Evolutionary conservation across 2,888 invertebrate species (phyloP), one percentile per base, ranked within the genome.

Genomic region (Lithosia quadra): DNA sequence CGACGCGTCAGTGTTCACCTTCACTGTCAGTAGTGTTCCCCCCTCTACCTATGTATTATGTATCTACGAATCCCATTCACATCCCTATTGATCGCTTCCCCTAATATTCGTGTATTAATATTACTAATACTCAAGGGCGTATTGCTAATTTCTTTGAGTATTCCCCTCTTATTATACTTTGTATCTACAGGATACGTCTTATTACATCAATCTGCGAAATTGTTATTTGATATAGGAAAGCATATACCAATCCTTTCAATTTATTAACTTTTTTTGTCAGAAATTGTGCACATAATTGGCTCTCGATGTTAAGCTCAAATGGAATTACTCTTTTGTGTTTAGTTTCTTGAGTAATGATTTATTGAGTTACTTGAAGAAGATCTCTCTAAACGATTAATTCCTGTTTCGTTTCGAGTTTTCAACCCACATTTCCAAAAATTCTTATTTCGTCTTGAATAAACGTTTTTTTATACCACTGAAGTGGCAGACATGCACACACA

Each of bases 21-120:
- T n/a, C n/a, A n/a, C n/a, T n/a, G n/a, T n/a, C n/a, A n/a, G n/a
- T n/a, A n/a, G n/a, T n/a, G n/a, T n/a, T n/a, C n/a, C n/a, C n/a
- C n/a, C n/a, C n/a, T n/a, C n/a, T n/a, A n/a, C n/a, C n/a, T n/a
- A n/a, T n/a, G n/a, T n/a, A n/a, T 18, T 43, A 18, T 43, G n/a
- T 28, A 62, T 39, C 28, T 49, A 62, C 5, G 53, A 56, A 56
- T 22, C 2, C n/a, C 24, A 64, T 64, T 39, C 63, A 34, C 22
- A 63, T 55, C 65, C 43, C 73, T 74, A 68, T 67, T 76, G 72
- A 75, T 72, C 71, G 53, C n/a, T 33, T 58, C 82, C 81, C 74
- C 76, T 82, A 86, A 84, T 83, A 83, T 83, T 82, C 84, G 76
- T 84, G 84, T 87, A 87, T 88, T 90, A 90, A 90, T 90, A 85